Percentiles rank a stretch among this genome's conserved stretches.
These are phyloP conservation scores for Meriones psammophilus DNA, from an alignment of 2,797 vertebrate genomes.

Conservation along the genomic window DNA sequence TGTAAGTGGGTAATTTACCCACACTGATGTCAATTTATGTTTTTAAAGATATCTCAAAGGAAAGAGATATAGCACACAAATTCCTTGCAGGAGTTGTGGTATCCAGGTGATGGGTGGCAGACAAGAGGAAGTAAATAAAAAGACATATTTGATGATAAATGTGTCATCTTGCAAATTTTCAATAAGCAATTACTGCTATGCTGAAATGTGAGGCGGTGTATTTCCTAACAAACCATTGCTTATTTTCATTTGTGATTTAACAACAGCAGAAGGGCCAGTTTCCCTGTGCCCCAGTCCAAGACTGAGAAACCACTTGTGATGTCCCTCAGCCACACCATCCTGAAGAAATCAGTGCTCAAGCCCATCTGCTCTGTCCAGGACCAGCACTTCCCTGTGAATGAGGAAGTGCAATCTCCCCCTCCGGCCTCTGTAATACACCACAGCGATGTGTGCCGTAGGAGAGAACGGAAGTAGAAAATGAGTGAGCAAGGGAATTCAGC, in stretches of 20 bases:
- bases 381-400: not conserved
- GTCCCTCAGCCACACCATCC: constrained; percentile 1
- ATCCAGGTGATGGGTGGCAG: not conserved
- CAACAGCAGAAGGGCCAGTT: not conserved
- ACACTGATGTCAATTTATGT: constrained; percentile 5
- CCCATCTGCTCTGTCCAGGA: not conserved
- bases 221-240: not conserved
- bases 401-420: not conserved
- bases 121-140: not conserved
- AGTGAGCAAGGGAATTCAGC: not conserved
- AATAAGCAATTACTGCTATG: not conserved
- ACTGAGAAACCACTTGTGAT: not conserved
- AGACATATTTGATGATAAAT: not conserved
- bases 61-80: constrained; percentile 32
- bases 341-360: not conserved
- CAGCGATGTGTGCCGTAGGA: not conserved
- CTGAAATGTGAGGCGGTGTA: not conserved
- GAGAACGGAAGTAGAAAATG: not conserved
- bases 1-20: not conserved
- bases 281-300: not conserved
- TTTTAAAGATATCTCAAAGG: constrained; percentile 37
- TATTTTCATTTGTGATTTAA: constrained; percentile 2
- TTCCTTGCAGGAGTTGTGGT: not conserved
- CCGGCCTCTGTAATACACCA: not conserved
- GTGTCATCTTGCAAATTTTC: constrained; percentile 15